A percentile compares a stretch with the other conserved stretches of the same genome.
Evolutionary conservation across 2,888 invertebrate species (phyloP).

Genomic region (Drosophila fungiperda): DNA sequence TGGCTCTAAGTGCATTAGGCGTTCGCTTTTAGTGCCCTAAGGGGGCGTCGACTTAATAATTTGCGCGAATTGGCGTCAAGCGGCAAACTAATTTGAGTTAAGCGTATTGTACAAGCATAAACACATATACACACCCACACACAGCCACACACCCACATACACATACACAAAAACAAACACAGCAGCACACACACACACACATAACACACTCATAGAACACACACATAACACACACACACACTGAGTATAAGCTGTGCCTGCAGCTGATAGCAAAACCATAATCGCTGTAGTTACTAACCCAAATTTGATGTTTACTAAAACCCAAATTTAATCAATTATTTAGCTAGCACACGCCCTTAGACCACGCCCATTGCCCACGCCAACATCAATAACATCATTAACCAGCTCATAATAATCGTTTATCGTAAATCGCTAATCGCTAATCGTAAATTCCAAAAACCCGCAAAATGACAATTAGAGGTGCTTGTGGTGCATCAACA

Average conservation of each 20-base stretch:
- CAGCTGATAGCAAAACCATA: slow-evolving; percentile 12
- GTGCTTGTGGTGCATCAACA: slow-evolving; percentile 11
- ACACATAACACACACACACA: neutral
- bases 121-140: slow-evolving; percentile 16
- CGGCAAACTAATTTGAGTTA: slow-evolving; percentile 77
- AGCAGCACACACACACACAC: slow-evolving; percentile 4
- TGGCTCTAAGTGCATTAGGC: slow-evolving; percentile 67
- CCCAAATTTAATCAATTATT: slow-evolving; percentile 51
- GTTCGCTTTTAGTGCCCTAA: slow-evolving; percentile 60
- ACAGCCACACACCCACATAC: slow-evolving; percentile 10
- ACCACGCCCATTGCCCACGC: slow-evolving; percentile 46
- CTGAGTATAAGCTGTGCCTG: slow-evolving; percentile 8
- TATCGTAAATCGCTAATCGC: slow-evolving; percentile 18
- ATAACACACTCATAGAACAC: too few species aligned
- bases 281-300: slow-evolving; percentile 22
- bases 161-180: neutral
- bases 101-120: slow-evolving; percentile 60
- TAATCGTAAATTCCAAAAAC: slow-evolving; percentile 12
- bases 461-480: slow-evolving; percentile 10
- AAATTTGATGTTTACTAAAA: slow-evolving; percentile 25
- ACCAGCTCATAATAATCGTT: slow-evolving; percentile 45
- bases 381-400: slow-evolving; percentile 75
- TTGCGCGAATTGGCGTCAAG: slow-evolving; percentile 74
- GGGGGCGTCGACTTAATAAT: slow-evolving; percentile 70
- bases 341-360: slow-evolving; percentile 35